Evolutionary conservation across 2,888 invertebrate species (phyloP).

Genomic region (Pollenia angustigena): DNA sequence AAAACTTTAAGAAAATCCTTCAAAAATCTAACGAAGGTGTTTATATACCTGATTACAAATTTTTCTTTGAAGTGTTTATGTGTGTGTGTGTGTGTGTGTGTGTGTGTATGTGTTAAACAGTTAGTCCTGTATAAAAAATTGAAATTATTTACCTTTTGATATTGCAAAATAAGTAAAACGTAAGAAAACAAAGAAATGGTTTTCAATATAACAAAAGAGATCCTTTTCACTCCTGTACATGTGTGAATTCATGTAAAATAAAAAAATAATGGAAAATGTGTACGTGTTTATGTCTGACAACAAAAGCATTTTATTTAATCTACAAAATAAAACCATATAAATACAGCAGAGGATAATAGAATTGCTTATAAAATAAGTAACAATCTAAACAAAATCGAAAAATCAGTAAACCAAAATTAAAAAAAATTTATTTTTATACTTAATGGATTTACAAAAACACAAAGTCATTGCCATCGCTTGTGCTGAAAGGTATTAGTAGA

Average conservation of each 20-base stretch:
- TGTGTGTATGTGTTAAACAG: background rate
- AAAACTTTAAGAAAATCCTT: slow-evolving; percentile 8
- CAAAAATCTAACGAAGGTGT: background rate
- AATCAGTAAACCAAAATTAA: background rate
- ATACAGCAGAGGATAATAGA: slow-evolving; percentile 5
- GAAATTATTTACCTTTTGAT: slow-evolving; percentile 1
- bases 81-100: background rate
- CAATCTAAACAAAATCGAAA: background rate
- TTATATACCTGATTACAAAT: no score
- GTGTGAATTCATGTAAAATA: background rate
- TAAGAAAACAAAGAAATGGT: background rate
- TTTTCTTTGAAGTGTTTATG: background rate
- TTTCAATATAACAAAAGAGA: slow-evolving; percentile 20
- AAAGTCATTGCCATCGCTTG: background rate
- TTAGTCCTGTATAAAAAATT: slow-evolving; percentile 15
- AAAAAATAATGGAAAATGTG: slow-evolving; percentile 3
- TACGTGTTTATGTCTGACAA: slow-evolving; percentile 29
- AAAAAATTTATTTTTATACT: background rate
- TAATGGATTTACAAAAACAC: background rate
- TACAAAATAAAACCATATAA: background rate
- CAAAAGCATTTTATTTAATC: slow-evolving; percentile 13
- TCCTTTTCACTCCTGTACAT: slow-evolving; percentile 4
- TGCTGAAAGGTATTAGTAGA: background rate
- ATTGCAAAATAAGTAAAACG: background rate
- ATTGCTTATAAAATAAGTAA: slow-evolving; percentile 3